Percentiles rank a stretch among this genome's conserved stretches.
phyloP scores from a whole-genome alignment of 2,113 vertebrate genomes.

The Tricholaema leucomelas region DNA sequence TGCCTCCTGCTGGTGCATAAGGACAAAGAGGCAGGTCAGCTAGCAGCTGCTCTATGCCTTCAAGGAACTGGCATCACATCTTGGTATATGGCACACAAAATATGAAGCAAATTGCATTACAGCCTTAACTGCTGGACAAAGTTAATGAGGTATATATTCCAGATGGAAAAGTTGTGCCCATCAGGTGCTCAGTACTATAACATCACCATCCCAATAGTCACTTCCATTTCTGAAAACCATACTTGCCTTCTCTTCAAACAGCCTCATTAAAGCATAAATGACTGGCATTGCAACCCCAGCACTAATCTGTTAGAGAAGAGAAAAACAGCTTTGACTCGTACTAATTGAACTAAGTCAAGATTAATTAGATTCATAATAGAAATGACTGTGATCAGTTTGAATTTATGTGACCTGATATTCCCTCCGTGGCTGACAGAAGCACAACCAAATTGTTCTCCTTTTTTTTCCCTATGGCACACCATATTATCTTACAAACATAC shows the following conservation, averaged over 20 bases:
- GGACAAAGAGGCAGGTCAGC: background rate
- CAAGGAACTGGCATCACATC: background rate
- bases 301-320: background rate
- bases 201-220: rapidly evolving
- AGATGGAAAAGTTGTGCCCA: background rate
- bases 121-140: background rate
- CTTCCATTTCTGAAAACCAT: background rate
- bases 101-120: background rate
- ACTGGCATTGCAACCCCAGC: background rate
- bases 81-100: background rate
- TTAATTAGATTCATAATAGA: background rate
- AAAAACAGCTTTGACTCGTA: background rate
- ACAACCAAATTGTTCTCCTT: background rate
- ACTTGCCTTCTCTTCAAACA: background rate
- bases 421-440: background rate
- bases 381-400: background rate
- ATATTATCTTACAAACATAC: background rate
- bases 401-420: background rate
- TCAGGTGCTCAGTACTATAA: background rate
- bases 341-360: background rate
- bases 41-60: background rate
- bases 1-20: background rate
- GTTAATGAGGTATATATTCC: background rate
- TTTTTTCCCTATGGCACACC: background rate
- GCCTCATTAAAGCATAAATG: background rate